These are phyloP conservation scores for Noctua pronuba DNA, from an alignment of 2,888 invertebrate species.

Conservation along the genomic window DNA sequence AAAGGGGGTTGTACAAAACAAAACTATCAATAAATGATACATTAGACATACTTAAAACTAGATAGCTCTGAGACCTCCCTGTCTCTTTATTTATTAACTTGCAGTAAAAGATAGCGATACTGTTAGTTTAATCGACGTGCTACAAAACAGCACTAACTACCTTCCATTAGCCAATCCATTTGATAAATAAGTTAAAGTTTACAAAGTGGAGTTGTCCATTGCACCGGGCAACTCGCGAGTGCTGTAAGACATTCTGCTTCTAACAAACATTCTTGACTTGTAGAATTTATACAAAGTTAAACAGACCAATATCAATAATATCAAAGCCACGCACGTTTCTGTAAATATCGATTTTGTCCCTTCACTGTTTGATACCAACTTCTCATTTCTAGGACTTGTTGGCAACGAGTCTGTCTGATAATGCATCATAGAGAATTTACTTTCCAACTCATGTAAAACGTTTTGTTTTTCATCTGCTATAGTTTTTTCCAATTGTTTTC, in stretches of 20 bases:
- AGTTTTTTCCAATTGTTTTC: conserved; percentile 66
- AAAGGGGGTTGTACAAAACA: background rate
- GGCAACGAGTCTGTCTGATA: conserved; percentile 37
- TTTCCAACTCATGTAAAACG: conserved; percentile 67
- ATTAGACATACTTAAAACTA: background rate
- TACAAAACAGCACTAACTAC: background rate
- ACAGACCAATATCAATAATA: conserved; percentile 71
- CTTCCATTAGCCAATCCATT: background rate
- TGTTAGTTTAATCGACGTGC: background rate
- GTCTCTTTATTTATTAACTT: background rate
- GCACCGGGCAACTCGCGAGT: conserved; percentile 72
- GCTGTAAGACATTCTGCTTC: conserved; percentile 69
- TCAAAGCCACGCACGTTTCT: conserved; percentile 72
- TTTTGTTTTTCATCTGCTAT: conserved; percentile 67
- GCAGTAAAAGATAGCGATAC: background rate
- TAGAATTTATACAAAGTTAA: conserved; percentile 72
- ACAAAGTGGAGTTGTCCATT: conserved; percentile 74
- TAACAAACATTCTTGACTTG: conserved; percentile 69
- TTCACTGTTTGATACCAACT: conserved; percentile 54
- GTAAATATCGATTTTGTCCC: conserved; percentile 64
- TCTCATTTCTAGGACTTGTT: conserved; percentile 60
- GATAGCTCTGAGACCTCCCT: background rate
- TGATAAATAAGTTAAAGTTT: conserved; percentile 27
- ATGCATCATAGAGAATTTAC: conserved; percentile 59
- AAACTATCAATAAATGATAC: background rate